Evolutionary conservation across 2,888 invertebrate genomes (phyloP).

Genomic region (Melanophora roralis): DNA sequence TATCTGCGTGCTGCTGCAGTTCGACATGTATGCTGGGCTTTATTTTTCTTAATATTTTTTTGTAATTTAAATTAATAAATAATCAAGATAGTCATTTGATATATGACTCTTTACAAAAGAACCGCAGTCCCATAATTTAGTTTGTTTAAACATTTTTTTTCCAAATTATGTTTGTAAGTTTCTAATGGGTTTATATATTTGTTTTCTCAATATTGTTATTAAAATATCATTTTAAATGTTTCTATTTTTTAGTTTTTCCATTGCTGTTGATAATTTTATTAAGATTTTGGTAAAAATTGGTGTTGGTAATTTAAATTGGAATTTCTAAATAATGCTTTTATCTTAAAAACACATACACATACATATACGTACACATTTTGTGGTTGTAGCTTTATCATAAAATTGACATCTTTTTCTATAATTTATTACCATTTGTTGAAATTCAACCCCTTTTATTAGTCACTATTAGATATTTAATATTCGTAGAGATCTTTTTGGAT

Average conservation of each 20-base stretch:
- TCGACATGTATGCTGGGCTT: constrained; percentile 24
- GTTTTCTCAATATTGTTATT: constrained; percentile 22
- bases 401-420: constrained; percentile 34
- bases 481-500: neutral
- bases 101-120: constrained; percentile 54
- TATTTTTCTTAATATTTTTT: neutral
- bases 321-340: constrained; percentile 10
- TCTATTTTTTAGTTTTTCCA: neutral
- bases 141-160: constrained; percentile 23
- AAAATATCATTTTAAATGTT: constrained; percentile 20
- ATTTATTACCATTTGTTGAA: constrained; percentile 5
- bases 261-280: constrained; percentile 49
- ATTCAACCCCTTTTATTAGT: constrained; percentile 38
- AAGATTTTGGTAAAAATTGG: constrained; percentile 33
- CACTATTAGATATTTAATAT: constrained; percentile 7
- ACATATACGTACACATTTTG: no score
- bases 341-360: neutral
- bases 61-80: constrained; percentile 56
- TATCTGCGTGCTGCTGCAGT: constrained; percentile 25
- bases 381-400: constrained; percentile 41
- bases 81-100: constrained; percentile 61
- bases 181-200: neutral
- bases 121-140: constrained; percentile 60
- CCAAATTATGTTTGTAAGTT: neutral
- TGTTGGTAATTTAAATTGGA: neutral